Evolutionary conservation across 2,888 invertebrate species (phyloP).

Genomic region (Cylindroiulus punctatus): DNA sequence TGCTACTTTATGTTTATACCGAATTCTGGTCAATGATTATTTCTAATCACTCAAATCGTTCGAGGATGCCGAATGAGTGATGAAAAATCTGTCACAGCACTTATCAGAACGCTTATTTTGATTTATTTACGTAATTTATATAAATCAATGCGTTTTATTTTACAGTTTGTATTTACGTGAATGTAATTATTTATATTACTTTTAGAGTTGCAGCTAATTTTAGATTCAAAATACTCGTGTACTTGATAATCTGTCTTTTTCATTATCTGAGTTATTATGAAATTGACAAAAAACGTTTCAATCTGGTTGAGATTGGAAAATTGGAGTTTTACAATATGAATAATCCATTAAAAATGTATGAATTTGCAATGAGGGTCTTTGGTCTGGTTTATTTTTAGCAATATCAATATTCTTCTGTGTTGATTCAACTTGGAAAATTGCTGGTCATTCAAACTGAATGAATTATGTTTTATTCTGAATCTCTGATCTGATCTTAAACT

Average conservation of each 20-base stretch:
- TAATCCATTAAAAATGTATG: slow-evolving; percentile 26
- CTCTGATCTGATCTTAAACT: no score
- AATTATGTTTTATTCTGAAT: no score
- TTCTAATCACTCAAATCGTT: neutral
- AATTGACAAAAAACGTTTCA: slow-evolving; percentile 3
- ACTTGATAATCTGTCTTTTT: neutral
- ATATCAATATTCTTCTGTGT: no score
- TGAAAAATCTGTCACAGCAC: slow-evolving; percentile 2
- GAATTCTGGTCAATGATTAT: slow-evolving; percentile 28
- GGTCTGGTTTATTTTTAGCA: neutral
- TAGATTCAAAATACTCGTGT: neutral
- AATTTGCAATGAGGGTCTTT: neutral
- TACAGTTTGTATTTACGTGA: neutral
- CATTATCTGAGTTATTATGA: neutral
- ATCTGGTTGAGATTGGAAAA: neutral
- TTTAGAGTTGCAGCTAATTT: slow-evolving; percentile 29
- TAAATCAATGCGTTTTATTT: slow-evolving; percentile 38
- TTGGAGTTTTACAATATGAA: slow-evolving; percentile 36
- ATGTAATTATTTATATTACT: slow-evolving; percentile 23
- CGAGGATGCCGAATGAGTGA: neutral
- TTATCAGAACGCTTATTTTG: neutral
- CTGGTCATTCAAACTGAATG: no score
- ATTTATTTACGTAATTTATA: neutral
- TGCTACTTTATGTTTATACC: neutral
- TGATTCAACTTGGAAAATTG: no score